phyloP scores from a whole-genome alignment of 2,797 vertebrate genomes.

The Pogonophryne albipinna region DNA sequence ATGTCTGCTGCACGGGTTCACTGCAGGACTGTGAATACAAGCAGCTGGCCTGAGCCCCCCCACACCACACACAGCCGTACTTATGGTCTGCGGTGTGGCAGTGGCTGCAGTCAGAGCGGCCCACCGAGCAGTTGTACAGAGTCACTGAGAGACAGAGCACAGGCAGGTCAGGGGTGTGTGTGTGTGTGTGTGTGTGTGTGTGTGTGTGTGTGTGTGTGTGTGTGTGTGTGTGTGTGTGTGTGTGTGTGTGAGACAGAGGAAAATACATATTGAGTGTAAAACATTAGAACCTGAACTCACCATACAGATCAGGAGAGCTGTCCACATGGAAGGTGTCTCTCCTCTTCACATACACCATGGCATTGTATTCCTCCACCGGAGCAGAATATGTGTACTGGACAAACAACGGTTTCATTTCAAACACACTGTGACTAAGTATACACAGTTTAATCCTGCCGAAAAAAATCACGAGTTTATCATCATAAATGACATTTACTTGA shows the following conservation, averaged over 20 bases:
- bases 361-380: constrained; percentile 87
- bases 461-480: background rate
- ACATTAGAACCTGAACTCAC: constrained; percentile 61
- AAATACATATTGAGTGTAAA: background rate
- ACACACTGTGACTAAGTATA: background rate
- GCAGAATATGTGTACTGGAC: constrained; percentile 91
- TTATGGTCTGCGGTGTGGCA: constrained; percentile 92
- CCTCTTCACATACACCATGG: constrained; percentile 93
- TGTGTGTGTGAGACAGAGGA: background rate
- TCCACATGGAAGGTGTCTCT: constrained; percentile 92
- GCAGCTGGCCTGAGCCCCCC: constrained; percentile 86
- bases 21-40: constrained; percentile 89
- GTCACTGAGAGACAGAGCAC: constrained; percentile 84
- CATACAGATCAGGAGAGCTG: constrained; percentile 90
- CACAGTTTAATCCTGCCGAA: background rate
- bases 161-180: background rate
- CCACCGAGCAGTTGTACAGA: constrained; percentile 96
- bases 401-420: constrained; percentile 19
- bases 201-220: too few species aligned
- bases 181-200: too few species aligned
- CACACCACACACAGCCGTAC: constrained; percentile 95
- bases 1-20: constrained; percentile 86
- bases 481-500: background rate
- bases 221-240: too few species aligned
- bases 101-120: constrained; percentile 93